A percentile compares a stretch with the other conserved stretches of the same genome.
Conservation (phyloP, 2,113 vertebrate species). For the Sus scrofa region DNA sequence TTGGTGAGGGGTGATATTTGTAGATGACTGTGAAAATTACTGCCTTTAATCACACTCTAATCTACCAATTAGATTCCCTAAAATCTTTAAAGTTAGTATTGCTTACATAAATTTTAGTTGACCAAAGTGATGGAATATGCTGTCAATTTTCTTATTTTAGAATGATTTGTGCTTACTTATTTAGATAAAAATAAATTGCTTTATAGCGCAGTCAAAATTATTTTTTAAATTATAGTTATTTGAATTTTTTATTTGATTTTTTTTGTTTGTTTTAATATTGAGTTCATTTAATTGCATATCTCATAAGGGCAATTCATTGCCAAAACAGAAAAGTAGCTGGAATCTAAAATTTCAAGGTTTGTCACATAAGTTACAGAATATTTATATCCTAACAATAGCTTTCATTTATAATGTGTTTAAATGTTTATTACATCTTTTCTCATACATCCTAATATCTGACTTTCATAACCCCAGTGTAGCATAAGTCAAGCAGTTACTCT, state of each 20-base stretch:
- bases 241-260: background rate
- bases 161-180: background rate
- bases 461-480: background rate
- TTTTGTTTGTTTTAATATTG: background rate
- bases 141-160: background rate
- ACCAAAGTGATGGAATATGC: background rate
- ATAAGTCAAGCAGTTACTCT: background rate
- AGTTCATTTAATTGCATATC: background rate
- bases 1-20: background rate
- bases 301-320: background rate
- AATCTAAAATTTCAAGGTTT: background rate
- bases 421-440: background rate
- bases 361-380: background rate
- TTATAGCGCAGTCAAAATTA: background rate
- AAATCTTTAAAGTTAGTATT: background rate
- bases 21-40: background rate
- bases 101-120: background rate
- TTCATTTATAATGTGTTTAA: background rate
- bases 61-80: background rate
- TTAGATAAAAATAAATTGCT: background rate
- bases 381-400: background rate
- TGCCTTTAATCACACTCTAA: background rate
- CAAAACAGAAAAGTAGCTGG: background rate
- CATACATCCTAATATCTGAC: background rate
- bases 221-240: background rate